Evolutionary conservation across 2,888 invertebrate genomes (phyloP).

Genomic region (Acronicta aceris): DNA sequence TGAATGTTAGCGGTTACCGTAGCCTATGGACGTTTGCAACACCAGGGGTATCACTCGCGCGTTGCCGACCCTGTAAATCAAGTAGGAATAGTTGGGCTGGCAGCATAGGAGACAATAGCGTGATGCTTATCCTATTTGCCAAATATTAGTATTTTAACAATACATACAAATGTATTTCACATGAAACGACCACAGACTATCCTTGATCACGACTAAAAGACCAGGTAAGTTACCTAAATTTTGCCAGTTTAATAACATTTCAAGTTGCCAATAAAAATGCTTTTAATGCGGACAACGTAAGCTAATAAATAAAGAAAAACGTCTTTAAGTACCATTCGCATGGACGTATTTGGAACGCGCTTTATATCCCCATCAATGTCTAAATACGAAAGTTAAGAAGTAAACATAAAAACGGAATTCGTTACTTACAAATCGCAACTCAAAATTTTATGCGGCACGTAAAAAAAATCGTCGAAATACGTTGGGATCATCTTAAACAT

Average conservation of each 20-base stretch:
- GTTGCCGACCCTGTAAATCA: too few relatives aligned
- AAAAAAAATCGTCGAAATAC: slow-evolving; percentile 62
- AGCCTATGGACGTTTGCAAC: too few relatives aligned
- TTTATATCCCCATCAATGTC: slow-evolving; percentile 61
- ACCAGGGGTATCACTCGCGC: too few relatives aligned
- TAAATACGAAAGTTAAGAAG: slow-evolving; percentile 64
- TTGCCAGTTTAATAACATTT: slow-evolving; percentile 43
- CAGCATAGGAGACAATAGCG: too few relatives aligned
- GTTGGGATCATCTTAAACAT: slow-evolving; percentile 63
- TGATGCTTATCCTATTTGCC: too few relatives aligned
- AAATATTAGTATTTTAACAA: too few relatives aligned
- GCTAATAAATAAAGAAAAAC: slow-evolving; percentile 61
- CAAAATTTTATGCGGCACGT: slow-evolving; percentile 63
- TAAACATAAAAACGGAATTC: slow-evolving; percentile 65
- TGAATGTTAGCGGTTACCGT: too few relatives aligned
- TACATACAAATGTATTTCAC: too few relatives aligned
- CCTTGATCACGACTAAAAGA: neutral
- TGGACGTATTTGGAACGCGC: slow-evolving; percentile 58
- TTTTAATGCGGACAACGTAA: slow-evolving; percentile 53
- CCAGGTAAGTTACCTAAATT: slow-evolving; percentile 5
- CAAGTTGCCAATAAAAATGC: slow-evolving; percentile 52
- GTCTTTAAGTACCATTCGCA: slow-evolving; percentile 62
- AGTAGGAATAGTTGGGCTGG: too few relatives aligned
- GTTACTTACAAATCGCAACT: slow-evolving; percentile 65
- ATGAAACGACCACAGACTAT: too few relatives aligned